Base-by-base conservation (phyloP, 2,113 vertebrate species). In the Protobothrops flavoviridis region DNA sequence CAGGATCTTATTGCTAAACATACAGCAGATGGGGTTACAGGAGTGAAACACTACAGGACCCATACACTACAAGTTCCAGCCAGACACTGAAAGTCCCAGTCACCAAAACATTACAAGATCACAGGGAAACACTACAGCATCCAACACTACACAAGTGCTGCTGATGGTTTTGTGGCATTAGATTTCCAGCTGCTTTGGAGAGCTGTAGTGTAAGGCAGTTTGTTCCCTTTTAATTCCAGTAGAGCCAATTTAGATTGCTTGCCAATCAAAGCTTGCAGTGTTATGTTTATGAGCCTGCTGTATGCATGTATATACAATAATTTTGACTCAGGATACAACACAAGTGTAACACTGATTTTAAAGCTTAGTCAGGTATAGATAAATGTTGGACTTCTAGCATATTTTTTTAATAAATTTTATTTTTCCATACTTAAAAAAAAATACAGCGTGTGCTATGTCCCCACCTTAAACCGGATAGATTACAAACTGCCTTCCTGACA, bases 261-360 rank as follows among this genome's bases (percentile, higher is more conserved):
- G 45, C 45, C 29, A 10, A 20, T n/a, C 87, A 94, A 3, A 93
- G 93, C 20, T 10, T 86, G 94, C 61, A 90, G 64, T 87, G 97
- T 94, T 97, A 95, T 94, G 96, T 95, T 95, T 95, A 93, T 94
- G 94, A 95, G 89, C 94, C 95, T 98, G 93, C 97, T 97, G 96
- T 97, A 97, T 94, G 94, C 39, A 94, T 94, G 95, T 96, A 95
- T 95, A 94, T 96, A 96, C 94, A 96, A 93, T 96, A 96, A 95
- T 96, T 52, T 50, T 96, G 96, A 97, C 98, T 98, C 98, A 98
- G 97, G 97, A 97, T 98, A 90, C 97, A 97, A 96, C 95, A 94
- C 94, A 93, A 95, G 97, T 96, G 2, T 95, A 94, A 97, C 97
- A 97, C 98, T 97, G 97, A 97, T 95, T 97, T 96, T 64, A 53